Conservation (phyloP, 2,797 vertebrate genomes). For the Oryzias sinensis region DNA sequence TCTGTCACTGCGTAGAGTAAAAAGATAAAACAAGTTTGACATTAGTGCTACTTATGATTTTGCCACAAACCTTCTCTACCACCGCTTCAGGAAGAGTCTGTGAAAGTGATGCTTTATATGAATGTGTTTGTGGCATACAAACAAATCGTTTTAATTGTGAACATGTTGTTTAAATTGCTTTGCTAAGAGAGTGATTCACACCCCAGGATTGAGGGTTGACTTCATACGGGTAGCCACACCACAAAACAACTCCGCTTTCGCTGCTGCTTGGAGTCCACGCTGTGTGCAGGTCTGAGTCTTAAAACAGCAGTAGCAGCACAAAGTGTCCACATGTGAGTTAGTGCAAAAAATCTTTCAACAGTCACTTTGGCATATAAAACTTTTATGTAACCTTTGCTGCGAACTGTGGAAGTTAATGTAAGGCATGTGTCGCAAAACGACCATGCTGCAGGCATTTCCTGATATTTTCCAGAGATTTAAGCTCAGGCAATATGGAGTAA, state of each 20-base stretch:
- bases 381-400: slow-evolving; percentile 43
- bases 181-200: slow-evolving; percentile 73
- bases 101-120: slow-evolving; percentile 36
- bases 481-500: slow-evolving; percentile 19
- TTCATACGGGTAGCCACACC: slow-evolving; percentile 49
- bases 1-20: not conserved
- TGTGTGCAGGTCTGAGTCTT: slow-evolving; percentile 29
- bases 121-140: not conserved
- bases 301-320: slow-evolving; percentile 32
- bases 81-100: slow-evolving; percentile 19
- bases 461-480: slow-evolving; percentile 19
- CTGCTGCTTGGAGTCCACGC: slow-evolving; percentile 25
- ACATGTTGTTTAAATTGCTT: slow-evolving; percentile 65
- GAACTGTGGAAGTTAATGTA: slow-evolving; percentile 32
- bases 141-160: slow-evolving; percentile 62
- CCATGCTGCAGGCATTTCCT: slow-evolving; percentile 18
- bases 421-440: slow-evolving; percentile 22
- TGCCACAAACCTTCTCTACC: slow-evolving; percentile 13
- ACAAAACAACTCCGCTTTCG: slow-evolving; percentile 46
- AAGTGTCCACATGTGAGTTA: slow-evolving; percentile 42
- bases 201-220: slow-evolving; percentile 64
- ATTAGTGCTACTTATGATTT: not conserved
- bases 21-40: not conserved
- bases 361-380: slow-evolving; percentile 42
- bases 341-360: slow-evolving; percentile 46